Evolutionary conservation across 2,888 invertebrate genomes (phyloP).

Genomic region (Lypha dubia): DNA sequence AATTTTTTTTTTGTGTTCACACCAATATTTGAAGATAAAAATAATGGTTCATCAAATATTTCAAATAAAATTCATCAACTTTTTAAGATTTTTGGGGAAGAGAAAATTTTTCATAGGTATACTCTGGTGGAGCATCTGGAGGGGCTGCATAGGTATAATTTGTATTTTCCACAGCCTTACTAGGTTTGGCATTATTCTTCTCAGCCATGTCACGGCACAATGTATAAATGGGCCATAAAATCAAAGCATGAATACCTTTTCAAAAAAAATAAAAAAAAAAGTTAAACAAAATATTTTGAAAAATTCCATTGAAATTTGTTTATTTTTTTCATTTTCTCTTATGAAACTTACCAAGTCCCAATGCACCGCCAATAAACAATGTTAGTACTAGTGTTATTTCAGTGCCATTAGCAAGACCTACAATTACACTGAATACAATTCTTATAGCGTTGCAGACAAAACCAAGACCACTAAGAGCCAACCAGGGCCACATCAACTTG

Average conservation of each 20-base stretch:
- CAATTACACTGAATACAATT: neutral
- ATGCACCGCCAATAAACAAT: neutral
- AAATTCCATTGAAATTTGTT: neutral
- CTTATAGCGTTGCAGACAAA: neutral
- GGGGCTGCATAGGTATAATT: neutral
- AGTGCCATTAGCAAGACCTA: neutral
- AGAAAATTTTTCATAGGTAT: neutral
- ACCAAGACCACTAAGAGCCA: slow-evolving; percentile 25
- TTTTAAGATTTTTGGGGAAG: slow-evolving; percentile 21
- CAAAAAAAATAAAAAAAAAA: too few relatives aligned
- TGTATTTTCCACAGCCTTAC: neutral
- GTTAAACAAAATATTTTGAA: neutral
- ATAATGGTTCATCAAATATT: neutral
- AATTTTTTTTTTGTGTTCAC: too few relatives aligned
- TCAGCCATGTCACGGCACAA: slow-evolving; percentile 27
- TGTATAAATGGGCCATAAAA: slow-evolving; percentile 34
- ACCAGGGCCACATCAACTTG: slow-evolving; percentile 43
- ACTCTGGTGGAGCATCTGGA: slow-evolving; percentile 14
- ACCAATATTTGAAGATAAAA: too few relatives aligned
- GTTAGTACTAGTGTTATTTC: neutral
- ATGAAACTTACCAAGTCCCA: slow-evolving; percentile 26
- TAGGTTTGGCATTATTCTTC: neutral
- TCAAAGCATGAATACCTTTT: slow-evolving; percentile 22
- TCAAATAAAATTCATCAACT: neutral
- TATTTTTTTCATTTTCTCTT: neutral